These are phyloP conservation scores for Coregonus ussuriensis DNA, from an alignment of 2,797 vertebrate genomes.

Conservation along the genomic window DNA sequence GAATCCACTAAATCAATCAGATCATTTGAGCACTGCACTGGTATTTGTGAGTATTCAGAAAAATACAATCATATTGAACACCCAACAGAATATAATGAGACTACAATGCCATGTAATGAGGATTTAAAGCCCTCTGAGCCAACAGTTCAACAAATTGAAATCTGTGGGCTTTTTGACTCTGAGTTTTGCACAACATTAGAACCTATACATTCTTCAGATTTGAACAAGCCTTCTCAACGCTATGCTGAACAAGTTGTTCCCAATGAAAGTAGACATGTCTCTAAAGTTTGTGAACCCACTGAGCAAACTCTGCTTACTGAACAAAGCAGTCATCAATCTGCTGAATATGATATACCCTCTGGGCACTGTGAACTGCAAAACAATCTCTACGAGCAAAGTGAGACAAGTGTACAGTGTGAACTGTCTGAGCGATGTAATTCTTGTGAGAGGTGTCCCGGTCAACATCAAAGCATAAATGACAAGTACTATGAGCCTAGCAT, in stretches of 20 bases:
- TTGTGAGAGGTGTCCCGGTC: slow-evolving; percentile 3
- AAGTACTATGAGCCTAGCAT: slow-evolving; percentile 22
- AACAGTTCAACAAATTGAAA: slow-evolving; percentile 25
- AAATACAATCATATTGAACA: slow-evolving; percentile 28
- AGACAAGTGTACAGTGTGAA: slow-evolving; percentile 34
- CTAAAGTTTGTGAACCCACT: slow-evolving; percentile 4
- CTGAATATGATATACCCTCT: neutral
- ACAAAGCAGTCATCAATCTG: slow-evolving; percentile 19
- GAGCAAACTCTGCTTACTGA: slow-evolving; percentile 16
- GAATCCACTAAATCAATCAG: slow-evolving; percentile 35
- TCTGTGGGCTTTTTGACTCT: slow-evolving; percentile 8
- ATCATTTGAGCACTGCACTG: slow-evolving; percentile 32
- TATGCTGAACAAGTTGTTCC: slow-evolving; percentile 16
- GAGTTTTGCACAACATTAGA: slow-evolving; percentile 25
- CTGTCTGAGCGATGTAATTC: slow-evolving; percentile 32
- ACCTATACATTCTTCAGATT: slow-evolving; percentile 16
- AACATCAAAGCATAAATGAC: slow-evolving; percentile 6
- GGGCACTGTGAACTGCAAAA: slow-evolving; percentile 10
- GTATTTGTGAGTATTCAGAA: slow-evolving; percentile 42
- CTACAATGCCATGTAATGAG: slow-evolving; percentile 18
- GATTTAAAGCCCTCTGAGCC: slow-evolving; percentile 7
- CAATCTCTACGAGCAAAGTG: slow-evolving; percentile 14
- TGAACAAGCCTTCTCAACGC: neutral
- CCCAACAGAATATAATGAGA: slow-evolving; percentile 33
- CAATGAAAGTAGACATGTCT: slow-evolving; percentile 24